Evolutionary conservation across 1,140 invertebrate genomes (phyloP), one percentile per base, ranked within the genome.

Genomic region (Centruroides sculpturatus): DNA sequence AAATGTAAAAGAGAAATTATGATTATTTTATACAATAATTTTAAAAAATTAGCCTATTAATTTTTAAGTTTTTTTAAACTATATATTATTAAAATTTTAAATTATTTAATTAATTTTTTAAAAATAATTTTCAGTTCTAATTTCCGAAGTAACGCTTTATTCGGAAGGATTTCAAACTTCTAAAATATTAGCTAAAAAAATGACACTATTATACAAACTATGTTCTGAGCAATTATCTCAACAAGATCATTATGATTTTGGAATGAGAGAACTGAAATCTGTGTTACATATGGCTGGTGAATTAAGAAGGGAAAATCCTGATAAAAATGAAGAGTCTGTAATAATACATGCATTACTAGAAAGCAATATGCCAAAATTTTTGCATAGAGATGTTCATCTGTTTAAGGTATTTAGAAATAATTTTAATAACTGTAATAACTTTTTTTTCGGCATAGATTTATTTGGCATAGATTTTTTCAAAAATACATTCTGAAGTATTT

Each of bases 101-200:
- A 23, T 23, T 23, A 23, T 23, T 23, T 23, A 23, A 23, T 23
- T 23, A 23, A 23, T 23, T n/a, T 23, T n/a, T 34, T 49, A 35
- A 54, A 63, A 52, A 59, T 68, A 56, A 23, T 23, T 70, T 74
- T 57, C 64, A 86, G 86, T 74, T 35, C 66, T 78, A 62, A 78
- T 78, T 69, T 74, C 76, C 3, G 77, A 78, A 69, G 78, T 78
- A 58, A 74, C 73, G 7, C 68, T 78, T 3, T 78, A 78, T 68
- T 78, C 77, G 2, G 75, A 72, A 63, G 77, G 77, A 51, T 78
- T 78, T 67, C 72, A 91, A 69, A 84, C 85, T 4, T 89, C 87
- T 3, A 92, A 89, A 71, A 78, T 80, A 3, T 75, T 95, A 13
- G 73, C 76, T 8, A 72, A 76, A 6, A 78, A 78, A 66, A 78